phyloP scores from a whole-genome alignment of 2,888 invertebrate genomes.

The Aleiodes alternator region DNA sequence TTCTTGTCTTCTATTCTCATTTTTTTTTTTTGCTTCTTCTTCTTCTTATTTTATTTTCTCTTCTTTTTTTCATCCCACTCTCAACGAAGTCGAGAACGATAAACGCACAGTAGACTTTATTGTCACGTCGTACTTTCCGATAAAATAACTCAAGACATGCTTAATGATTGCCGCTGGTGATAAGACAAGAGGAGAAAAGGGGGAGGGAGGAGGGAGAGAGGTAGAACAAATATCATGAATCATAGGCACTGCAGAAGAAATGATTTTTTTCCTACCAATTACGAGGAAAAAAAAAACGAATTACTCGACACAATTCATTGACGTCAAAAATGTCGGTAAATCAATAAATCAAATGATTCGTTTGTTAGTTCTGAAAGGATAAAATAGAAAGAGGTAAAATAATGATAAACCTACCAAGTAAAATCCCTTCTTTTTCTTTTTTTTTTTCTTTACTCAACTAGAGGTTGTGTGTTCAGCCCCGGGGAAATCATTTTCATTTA shows the following conservation, averaged over 20 bases:
- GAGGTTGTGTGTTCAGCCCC: slow-evolving; percentile 29
- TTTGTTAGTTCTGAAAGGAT: background rate
- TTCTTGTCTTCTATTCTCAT: background rate
- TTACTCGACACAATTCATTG: too few relatives aligned
- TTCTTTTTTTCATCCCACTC: slow-evolving; percentile 14
- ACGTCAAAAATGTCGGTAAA: background rate
- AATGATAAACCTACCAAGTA: slow-evolving; percentile 5
- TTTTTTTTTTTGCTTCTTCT: background rate
- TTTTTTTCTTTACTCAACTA: background rate
- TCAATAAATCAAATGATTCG: slow-evolving; percentile 25
- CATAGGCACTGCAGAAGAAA: background rate
- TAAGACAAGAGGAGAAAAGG: background rate
- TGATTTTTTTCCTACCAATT: slow-evolving; percentile 12
- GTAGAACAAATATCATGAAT: slow-evolving; percentile 16
- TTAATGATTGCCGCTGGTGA: slow-evolving; percentile 31
- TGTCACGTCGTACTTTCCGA: slow-evolving; percentile 30
- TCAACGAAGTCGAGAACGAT: slow-evolving; percentile 20
- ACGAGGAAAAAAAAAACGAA: background rate
- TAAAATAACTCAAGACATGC: slow-evolving; percentile 15
- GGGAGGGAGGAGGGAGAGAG: background rate
- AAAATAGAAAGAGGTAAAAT: slow-evolving; percentile 1
- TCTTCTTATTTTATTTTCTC: background rate
- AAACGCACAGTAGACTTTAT: slow-evolving; percentile 30
- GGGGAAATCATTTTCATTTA: slow-evolving; percentile 38
- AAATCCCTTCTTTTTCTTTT: slow-evolving; percentile 5